These are phyloP conservation scores for Ophion obscuratus DNA, from an alignment of 2,888 invertebrate species.

Conservation along the genomic window DNA sequence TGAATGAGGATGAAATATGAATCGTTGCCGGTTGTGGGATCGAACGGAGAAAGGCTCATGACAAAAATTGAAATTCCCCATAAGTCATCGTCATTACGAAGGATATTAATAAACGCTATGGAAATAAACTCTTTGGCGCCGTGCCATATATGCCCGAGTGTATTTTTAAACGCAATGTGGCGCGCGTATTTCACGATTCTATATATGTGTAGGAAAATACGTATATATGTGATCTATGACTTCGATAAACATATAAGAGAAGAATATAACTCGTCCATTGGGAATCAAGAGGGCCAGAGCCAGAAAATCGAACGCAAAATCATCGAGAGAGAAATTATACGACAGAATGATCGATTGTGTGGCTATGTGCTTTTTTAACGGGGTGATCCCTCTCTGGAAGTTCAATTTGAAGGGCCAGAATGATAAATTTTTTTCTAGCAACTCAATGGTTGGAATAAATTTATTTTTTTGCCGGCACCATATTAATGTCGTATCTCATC, in stretches of 20 bases:
- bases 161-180: conserved; percentile 65
- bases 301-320: conserved; percentile 42
- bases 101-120: conserved; percentile 63
- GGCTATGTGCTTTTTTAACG: too few species aligned
- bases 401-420: too few species aligned
- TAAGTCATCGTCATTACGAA: conserved; percentile 56
- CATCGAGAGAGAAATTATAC: too few species aligned
- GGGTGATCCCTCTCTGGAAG: too few species aligned
- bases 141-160: conserved; percentile 65
- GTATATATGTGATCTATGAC: conserved; percentile 63
- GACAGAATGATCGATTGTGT: neutral
- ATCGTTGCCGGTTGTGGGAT: neutral
- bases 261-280: conserved; percentile 57
- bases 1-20: too few species aligned
- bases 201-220: neutral
- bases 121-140: conserved; percentile 60
- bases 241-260: conserved; percentile 57
- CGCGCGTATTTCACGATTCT: conserved; percentile 42
- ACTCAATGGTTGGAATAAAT: too few species aligned
- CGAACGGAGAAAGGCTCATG: neutral
- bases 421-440: too few species aligned
- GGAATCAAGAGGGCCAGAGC: conserved; percentile 39
- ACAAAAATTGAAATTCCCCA: conserved; percentile 49
- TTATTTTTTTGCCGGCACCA: too few species aligned
- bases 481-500: too few species aligned